These are phyloP conservation scores for Glyphotaelius pellucidus DNA, from an alignment of 2,888 invertebrate genomes.

Conservation along the genomic window DNA sequence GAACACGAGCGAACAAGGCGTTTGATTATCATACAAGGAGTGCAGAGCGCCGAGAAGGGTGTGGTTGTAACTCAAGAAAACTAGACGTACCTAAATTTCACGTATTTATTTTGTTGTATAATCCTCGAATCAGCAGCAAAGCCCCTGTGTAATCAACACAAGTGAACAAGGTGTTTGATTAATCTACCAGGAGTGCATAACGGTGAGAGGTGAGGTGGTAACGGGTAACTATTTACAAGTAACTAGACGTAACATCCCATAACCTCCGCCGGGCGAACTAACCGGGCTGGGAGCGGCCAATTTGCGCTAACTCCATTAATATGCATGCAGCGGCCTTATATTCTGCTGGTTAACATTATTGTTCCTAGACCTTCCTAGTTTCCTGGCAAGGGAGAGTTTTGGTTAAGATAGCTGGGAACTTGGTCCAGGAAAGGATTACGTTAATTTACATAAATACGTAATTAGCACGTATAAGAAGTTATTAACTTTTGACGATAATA, in stretches of 20 bases:
- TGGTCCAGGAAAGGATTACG: background rate
- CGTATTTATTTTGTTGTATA: too few relatives aligned
- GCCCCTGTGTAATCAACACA: too few relatives aligned
- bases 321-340: conserved; percentile 8
- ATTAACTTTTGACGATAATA: too few relatives aligned
- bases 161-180: too few relatives aligned
- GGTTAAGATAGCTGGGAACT: background rate
- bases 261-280: background rate
- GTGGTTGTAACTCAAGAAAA: too few relatives aligned
- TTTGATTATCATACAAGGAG: too few relatives aligned
- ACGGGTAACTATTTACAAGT: background rate
- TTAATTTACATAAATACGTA: background rate
- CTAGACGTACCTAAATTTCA: too few relatives aligned
- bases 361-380: background rate
- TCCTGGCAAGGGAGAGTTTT: background rate
- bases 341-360: background rate
- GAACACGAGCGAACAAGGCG: too few relatives aligned
- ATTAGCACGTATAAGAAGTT: background rate
- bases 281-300: background rate
- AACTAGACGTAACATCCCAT: background rate
- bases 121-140: too few relatives aligned
- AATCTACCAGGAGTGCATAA: background rate
- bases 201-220: background rate
- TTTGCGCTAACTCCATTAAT: conserved; percentile 18
- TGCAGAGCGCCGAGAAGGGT: too few relatives aligned